phyloP scores from a whole-genome alignment of 2,888 invertebrate genomes.

The Carcina quercana region DNA sequence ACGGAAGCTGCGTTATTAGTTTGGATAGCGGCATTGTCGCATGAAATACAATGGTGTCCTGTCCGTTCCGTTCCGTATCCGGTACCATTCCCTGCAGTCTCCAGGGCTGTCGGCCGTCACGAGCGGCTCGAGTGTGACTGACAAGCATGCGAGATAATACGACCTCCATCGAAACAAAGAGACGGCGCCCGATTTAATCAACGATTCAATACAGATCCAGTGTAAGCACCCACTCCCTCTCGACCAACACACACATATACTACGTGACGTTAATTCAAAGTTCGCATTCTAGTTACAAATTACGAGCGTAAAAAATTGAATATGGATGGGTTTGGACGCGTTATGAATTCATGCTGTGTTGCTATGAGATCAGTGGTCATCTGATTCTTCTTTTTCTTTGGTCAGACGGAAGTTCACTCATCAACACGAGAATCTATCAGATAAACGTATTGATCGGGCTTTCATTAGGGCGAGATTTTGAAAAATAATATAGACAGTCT shows the following conservation, averaged over 20 bases:
- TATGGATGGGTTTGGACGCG: slow-evolving; percentile 32
- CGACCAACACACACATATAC: slow-evolving; percentile 33
- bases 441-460: too few species aligned
- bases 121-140: slow-evolving; percentile 43
- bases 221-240: slow-evolving; percentile 36
- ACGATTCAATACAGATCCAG: slow-evolving; percentile 39
- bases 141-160: slow-evolving; percentile 44
- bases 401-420: too few species aligned
- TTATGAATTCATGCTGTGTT: slow-evolving; percentile 22
- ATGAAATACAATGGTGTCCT: slow-evolving; percentile 22
- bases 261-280: slow-evolving; percentile 42
- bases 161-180: slow-evolving; percentile 38
- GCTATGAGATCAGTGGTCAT: slow-evolving; percentile 2
- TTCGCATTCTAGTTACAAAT: slow-evolving; percentile 34
- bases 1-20: background rate
- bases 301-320: slow-evolving; percentile 45
- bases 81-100: slow-evolving; percentile 7
- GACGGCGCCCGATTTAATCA: slow-evolving; percentile 43
- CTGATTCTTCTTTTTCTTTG: background rate
- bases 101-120: slow-evolving; percentile 31
- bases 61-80: slow-evolving; percentile 24
- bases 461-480: too few species aligned
- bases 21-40: slow-evolving; percentile 11
- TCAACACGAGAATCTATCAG: too few species aligned
- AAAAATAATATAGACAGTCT: too few species aligned